phyloP scores from a whole-genome alignment of 2,113 vertebrate genomes.

The Aspiorhynchus laticeps region DNA sequence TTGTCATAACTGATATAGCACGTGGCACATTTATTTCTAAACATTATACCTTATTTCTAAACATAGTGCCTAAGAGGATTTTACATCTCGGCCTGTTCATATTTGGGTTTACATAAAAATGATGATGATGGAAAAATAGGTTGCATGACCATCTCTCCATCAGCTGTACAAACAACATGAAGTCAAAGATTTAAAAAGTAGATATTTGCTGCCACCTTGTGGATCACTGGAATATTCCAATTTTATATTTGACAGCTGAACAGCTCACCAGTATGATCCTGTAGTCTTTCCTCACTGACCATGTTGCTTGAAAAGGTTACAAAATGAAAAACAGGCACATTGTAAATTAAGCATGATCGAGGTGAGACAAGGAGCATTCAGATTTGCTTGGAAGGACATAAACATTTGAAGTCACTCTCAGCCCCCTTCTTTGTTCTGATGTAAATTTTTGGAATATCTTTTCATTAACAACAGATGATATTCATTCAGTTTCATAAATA shows the following conservation, averaged over 20 bases:
- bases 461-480: background rate
- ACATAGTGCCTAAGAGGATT: background rate
- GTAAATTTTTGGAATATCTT: background rate
- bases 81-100: background rate
- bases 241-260: background rate
- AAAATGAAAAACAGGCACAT: background rate
- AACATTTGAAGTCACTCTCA: background rate
- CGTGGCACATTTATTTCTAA: background rate
- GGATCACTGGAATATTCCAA: background rate
- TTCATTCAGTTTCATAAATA: background rate
- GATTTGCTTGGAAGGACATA: background rate
- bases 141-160: constrained; percentile 12
- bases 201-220: constrained; percentile 20
- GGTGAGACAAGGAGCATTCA: background rate
- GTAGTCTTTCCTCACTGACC: background rate
- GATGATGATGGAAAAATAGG: background rate
- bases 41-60: background rate
- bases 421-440: background rate
- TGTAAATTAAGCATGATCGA: background rate
- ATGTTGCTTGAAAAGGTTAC: background rate
- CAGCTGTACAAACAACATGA: constrained; percentile 25
- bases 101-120: background rate
- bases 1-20: background rate
- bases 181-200: background rate
- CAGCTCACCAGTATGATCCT: background rate